Evolutionary conservation across 2,113 vertebrate species (phyloP).

Genomic region (Ailuropoda melanoleuca): DNA sequence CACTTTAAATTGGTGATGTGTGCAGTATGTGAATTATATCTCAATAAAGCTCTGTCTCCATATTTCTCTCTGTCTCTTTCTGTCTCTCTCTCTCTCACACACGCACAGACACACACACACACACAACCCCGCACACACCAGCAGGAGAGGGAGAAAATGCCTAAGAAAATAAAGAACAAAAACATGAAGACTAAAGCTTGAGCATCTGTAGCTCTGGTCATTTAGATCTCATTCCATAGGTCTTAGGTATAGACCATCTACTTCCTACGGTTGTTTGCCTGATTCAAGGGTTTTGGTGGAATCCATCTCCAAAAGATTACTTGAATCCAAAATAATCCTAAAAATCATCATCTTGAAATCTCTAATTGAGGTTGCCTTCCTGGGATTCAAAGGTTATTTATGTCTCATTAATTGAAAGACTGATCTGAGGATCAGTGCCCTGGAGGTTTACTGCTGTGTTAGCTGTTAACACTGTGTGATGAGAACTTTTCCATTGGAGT

Average conservation of each 20-base stretch:
- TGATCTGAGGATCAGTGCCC: neutral
- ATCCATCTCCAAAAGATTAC: neutral
- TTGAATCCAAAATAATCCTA: neutral
- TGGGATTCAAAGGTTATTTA: neutral
- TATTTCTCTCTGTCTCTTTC: neutral
- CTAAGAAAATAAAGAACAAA: neutral
- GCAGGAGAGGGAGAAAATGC: neutral
- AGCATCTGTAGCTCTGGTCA: neutral
- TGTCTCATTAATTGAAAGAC: neutral
- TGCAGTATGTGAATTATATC: neutral
- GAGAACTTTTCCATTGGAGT: neutral
- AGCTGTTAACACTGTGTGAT: neutral
- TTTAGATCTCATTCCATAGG: neutral
- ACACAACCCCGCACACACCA: neutral
- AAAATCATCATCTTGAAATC: neutral
- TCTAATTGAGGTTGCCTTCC: neutral
- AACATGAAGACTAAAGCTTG: neutral
- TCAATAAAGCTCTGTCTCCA: neutral
- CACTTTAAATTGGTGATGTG: neutral
- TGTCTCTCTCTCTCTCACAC: neutral
- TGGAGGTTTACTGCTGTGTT: neutral
- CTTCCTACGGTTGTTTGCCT: neutral
- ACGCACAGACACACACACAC: neutral
- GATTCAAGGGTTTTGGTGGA: neutral
- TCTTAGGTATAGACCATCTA: neutral